These are phyloP conservation scores for Drosophila insularis DNA, from an alignment of 1,140 invertebrate genomes.

Conservation along the genomic window DNA sequence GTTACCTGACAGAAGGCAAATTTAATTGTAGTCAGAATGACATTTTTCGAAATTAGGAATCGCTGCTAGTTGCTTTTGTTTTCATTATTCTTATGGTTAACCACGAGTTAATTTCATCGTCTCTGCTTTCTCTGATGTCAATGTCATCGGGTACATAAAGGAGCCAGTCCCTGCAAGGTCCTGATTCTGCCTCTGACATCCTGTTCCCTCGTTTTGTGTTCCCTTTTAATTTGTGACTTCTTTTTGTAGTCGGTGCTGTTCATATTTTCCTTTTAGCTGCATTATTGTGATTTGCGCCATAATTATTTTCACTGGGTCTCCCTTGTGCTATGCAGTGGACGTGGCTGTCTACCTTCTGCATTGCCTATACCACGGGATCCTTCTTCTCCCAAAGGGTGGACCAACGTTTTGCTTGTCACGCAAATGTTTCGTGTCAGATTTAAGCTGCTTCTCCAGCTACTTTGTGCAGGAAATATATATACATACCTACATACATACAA, in stretches of 20 bases:
- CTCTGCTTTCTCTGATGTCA: conserved; percentile 41
- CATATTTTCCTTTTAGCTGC: conserved; percentile 10
- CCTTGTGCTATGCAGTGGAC: conserved; percentile 32
- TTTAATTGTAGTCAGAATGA: conserved; percentile 71
- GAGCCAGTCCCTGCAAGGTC: too few relatives aligned
- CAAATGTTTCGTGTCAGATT: conserved; percentile 76
- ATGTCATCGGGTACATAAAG: conserved; percentile 39
- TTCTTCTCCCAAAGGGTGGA: conserved; percentile 20
- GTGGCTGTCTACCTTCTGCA: background rate
- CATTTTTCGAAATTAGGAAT: conserved; percentile 50
- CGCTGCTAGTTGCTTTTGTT: conserved; percentile 25
- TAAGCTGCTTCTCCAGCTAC: conserved; percentile 49
- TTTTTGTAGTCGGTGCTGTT: conserved; percentile 2
- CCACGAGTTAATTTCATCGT: conserved; percentile 30
- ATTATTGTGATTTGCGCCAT: conserved; percentile 56
- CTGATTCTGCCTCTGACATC: conserved; percentile 36
- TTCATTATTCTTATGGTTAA: conserved; percentile 20
- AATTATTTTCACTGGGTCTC: conserved; percentile 58
- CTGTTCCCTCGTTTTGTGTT: conserved; percentile 2
- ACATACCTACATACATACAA: conserved; percentile 29
- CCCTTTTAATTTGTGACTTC: conserved; percentile 43
- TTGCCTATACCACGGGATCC: background rate
- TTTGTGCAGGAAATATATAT: conserved; percentile 47
- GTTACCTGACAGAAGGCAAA: conserved; percentile 36
- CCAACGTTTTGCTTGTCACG: conserved; percentile 67